Conservation (phyloP, 1,140 invertebrate genomes). For the Calosoma granatense region DNA sequence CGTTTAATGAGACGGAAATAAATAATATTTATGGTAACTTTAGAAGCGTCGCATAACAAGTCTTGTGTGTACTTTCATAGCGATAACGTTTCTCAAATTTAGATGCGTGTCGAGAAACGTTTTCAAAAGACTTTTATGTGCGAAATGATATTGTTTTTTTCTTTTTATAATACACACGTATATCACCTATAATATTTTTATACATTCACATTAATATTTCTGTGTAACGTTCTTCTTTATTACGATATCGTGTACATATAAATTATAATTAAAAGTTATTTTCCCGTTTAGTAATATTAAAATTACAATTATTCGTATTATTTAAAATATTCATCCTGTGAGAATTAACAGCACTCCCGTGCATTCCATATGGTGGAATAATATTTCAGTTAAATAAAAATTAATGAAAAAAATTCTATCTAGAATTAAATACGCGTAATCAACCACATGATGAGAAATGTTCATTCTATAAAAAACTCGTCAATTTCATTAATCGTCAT, state of each 20-base stretch:
- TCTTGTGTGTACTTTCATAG: background rate
- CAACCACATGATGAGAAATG: conserved; percentile 8
- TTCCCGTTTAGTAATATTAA: no score
- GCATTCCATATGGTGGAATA: no score
- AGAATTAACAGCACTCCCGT: no score
- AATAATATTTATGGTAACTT: conserved; percentile 6
- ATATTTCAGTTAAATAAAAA: background rate
- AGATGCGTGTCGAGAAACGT: background rate
- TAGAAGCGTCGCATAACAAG: background rate
- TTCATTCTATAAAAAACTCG: conserved; percentile 4
- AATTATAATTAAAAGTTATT: no score
- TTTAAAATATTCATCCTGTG: no score
- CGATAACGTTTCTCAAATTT: background rate
- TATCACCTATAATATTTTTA: no score
- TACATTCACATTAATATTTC: no score
- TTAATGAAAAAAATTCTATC: background rate
- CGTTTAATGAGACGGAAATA: conserved; percentile 9
- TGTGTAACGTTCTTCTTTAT: no score
- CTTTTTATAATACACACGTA: no score
- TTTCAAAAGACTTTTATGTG: background rate
- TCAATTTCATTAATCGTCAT: conserved; percentile 5
- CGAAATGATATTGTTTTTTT: background rate
- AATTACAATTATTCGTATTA: no score
- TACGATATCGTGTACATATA: no score
- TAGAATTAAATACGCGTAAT: background rate